Evolutionary conservation across 2,888 invertebrate genomes (phyloP), one percentile per base, ranked within the genome.

Genomic region (Pharmacophagus antenor): DNA sequence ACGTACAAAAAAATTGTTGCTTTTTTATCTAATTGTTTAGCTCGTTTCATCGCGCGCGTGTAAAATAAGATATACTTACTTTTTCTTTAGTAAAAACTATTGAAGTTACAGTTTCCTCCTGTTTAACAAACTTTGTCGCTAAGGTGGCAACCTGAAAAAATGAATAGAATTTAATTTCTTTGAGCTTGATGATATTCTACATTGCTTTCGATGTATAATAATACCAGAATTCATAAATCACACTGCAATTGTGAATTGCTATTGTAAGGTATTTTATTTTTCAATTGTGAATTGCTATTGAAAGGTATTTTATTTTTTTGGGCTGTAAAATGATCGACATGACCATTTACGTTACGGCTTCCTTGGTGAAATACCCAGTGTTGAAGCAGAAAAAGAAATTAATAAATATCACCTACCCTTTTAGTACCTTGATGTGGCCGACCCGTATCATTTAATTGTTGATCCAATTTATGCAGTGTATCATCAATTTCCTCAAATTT

Each of bases 141-240:
- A 97, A 94, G 58, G 94, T 94, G 41, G 97, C 97, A 10, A 97
- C 97, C 88, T 88, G 66, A 46, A 60, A 54, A 48, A 48, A 17
- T n/a, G n/a, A 55, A 46, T 21, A 23, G 5, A 21, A 12, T 31
- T 17, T 5, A 23, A 55, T 7, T 23, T 18, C 8, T 41, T 2
- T 22, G 10, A 31, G 31, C 31, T 1, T 4, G 10, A 3, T 15
- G 3, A 31, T 1, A 10, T 31, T 10, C 3, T 1, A 31, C 2
- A 12, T 12, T 31, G 10, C 10, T 31, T 27, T 27, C 27, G 10
- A 27, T 27, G 10, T n/a, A n/a, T n/a, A n/a, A n/a, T n/a, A n/a
- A n/a, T n/a, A n/a, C n/a, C n/a, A n/a, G n/a, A n/a, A n/a, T n/a
- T n/a, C n/a, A n/a, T n/a, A n/a, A n/a, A n/a, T n/a, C n/a, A n/a